phyloP scores from a whole-genome alignment of 2,797 vertebrate species.

The Neopelma chrysocephalum region DNA sequence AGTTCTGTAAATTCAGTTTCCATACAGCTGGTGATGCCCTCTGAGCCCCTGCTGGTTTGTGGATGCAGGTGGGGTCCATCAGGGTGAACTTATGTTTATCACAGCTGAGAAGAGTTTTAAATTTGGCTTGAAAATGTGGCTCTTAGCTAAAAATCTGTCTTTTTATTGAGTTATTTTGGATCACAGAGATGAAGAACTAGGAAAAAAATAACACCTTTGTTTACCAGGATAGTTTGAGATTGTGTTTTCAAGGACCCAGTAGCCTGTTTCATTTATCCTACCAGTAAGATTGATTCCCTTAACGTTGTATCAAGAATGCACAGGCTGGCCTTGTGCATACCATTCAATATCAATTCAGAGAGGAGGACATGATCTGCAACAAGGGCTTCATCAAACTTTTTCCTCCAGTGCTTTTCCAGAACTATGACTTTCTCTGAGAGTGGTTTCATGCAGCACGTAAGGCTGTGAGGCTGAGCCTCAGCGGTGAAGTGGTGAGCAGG shows the following conservation, averaged over 20 bases:
- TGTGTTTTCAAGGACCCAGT: neutral
- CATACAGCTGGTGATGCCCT: neutral
- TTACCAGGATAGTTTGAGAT: neutral
- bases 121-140: neutral
- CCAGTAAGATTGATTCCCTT: neutral
- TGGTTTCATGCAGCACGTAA: rapidly evolving
- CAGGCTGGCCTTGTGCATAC: neutral
- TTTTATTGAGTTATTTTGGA: neutral
- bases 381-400: neutral
- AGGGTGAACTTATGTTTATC: neutral
- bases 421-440: neutral
- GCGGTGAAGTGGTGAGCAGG: rapidly evolving
- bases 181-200: neutral
- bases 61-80: neutral
- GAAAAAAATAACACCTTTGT: neutral
- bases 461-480: neutral
- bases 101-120: neutral
- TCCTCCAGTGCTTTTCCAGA: neutral
- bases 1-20: neutral
- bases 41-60: neutral
- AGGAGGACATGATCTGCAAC: neutral
- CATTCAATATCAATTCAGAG: neutral
- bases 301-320: neutral
- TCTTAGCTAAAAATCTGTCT: neutral
- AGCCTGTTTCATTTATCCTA: neutral